These are phyloP conservation scores for Pelmatolapia mariae DNA, from an alignment of 2,113 vertebrate species.

Conservation along the genomic window DNA sequence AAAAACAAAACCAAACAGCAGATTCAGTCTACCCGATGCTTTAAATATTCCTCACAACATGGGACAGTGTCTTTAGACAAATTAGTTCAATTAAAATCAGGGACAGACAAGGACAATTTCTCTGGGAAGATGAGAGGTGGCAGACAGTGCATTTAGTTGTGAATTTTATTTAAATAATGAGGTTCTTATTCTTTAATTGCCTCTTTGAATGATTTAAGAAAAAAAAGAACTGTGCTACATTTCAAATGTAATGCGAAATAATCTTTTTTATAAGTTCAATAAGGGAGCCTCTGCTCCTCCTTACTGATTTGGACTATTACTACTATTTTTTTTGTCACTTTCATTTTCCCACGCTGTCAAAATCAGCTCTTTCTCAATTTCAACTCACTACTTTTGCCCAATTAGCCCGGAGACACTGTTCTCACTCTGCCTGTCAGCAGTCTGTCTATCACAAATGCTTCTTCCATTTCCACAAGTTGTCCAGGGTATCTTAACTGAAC, in stretches of 20 bases:
- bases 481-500: neutral
- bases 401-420: neutral
- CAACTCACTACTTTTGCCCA: neutral
- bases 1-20: neutral
- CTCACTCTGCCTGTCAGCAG: neutral
- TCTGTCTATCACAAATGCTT: neutral
- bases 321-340: neutral
- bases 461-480: neutral
- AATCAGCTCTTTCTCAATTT: neutral
- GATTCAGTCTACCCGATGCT: neutral
- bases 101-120: neutral
- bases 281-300: neutral
- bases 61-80: neutral
- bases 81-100: neutral
- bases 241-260: neutral
- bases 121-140: neutral
- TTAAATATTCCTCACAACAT: neutral
- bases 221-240: neutral
- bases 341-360: neutral
- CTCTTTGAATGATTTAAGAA: neutral
- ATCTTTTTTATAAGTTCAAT: neutral
- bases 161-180: neutral
- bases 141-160: neutral
- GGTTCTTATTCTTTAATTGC: neutral
- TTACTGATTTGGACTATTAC: neutral